Base-by-base conservation (phyloP, 2,888 invertebrate genomes). In the Alcis repandata region DNA sequence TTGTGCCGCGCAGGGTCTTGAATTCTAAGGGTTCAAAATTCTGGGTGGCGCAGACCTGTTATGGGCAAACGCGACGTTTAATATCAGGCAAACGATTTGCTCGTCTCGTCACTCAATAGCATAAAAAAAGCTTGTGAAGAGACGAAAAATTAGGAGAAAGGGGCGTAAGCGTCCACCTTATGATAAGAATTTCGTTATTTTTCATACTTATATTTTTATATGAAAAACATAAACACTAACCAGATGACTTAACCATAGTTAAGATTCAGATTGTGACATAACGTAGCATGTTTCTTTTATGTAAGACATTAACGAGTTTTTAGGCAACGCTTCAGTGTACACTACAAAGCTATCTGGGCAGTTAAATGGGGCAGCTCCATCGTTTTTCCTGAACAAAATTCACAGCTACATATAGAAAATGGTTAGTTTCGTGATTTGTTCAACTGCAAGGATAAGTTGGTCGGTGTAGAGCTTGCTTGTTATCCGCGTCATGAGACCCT, bases 401-500 rank as follows among this genome's bases (percentile, higher is more conserved):
- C 32, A 3, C 1, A 8, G 7, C 20, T 48, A 3, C 8, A 8
- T 27, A 27, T 27, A 27, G 27, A 8, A n/a, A 11, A 8, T 13
- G 3, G 32, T 27, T 17, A 32, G 46, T 46, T 43, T 10, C 13
- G 11, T n/a, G 0, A n/a, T 46, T 46, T 22, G 6, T 10, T 13
- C 46, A 13, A 7, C 13, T 46, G 0, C 1, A n/a, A 7, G 13
- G 3, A 46, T 22, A 46, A 46, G 22, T 46, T 46, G 22, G 46
- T 22, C 11, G 10, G 32, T 46, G 8, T 8, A 1, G 3, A 22
- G 56, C 56, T 32, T 40, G 32, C 46, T 57, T 57, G 57, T 57
- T 57, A 57, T 46, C 36, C 46, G 33, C 22, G 56, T 41, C n/a
- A 56, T 43, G 41, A 46, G 13, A 19, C 56, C 46, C 46, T 46